Conservation (phyloP, 2,888 invertebrate genomes). For the Orchesellides sinensis region DNA sequence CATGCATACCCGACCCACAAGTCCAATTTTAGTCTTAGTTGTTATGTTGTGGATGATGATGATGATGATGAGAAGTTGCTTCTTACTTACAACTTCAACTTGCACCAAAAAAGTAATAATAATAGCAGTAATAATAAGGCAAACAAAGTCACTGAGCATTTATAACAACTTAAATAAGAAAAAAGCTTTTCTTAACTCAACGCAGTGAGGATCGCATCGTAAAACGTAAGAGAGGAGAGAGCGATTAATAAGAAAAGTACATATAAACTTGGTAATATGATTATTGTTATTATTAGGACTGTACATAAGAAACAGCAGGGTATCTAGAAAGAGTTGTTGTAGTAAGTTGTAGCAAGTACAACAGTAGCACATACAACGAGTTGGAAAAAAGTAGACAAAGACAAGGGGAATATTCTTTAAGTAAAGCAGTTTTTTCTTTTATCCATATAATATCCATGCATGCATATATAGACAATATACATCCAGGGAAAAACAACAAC, state of each 20-base stretch:
- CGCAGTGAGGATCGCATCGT: too few relatives aligned
- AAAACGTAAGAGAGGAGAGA: background rate
- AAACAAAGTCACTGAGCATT: constrained; percentile 40
- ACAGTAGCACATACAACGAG: background rate
- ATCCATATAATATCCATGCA: too few relatives aligned
- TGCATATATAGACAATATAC: too few relatives aligned
- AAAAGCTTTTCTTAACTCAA: too few relatives aligned
- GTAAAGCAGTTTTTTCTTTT: too few relatives aligned
- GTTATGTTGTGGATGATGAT: too few relatives aligned
- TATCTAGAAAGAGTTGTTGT: constrained; percentile 19
- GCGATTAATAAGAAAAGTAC: constrained; percentile 30
- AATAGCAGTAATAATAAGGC: constrained; percentile 7
- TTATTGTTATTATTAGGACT: constrained; percentile 37
- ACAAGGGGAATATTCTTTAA: background rate
- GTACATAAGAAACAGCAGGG: constrained; percentile 47
- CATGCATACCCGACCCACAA: constrained; percentile 13
- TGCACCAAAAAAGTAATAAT: constrained; percentile 2
- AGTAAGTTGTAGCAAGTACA: too few relatives aligned
- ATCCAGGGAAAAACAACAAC: constrained; percentile 13
- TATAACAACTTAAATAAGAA: constrained; percentile 41
- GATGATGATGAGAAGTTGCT: constrained; percentile 13
- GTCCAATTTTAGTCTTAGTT: constrained; percentile 1
- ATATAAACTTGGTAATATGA: constrained; percentile 33
- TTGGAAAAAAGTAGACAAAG: background rate
- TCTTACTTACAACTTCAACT: background rate